Evolutionary conservation across 2,888 invertebrate species (phyloP), one percentile per base, ranked within the genome.

Genomic region (Meganola albula): DNA sequence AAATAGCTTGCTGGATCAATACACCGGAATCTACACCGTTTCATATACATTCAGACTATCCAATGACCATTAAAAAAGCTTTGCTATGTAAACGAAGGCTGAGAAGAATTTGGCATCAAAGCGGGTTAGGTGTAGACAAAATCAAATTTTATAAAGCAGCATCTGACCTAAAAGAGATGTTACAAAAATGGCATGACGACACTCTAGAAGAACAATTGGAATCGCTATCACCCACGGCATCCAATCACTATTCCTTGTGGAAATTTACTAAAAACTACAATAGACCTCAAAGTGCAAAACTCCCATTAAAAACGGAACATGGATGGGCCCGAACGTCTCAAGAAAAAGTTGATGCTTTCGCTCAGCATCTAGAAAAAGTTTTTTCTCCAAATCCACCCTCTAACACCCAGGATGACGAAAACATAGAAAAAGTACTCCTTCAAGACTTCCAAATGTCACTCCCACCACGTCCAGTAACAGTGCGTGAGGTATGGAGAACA

Each of bases 201-300:
- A n/a, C 8, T 3, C 20, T 20, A 3, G 20, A 20, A 20, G 7
- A 7, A 2, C 7, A 20, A n/a, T 5, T 20, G 20, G 20, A 20
- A n/a, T 20, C 20, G 7, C 20, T 20, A 3, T n/a, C 20, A 22
- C 4, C 22, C 24, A 11, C 32, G 29, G 29, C 37, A 29, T 21
- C 12, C 21, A 32, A 5, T 2, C 10, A 20, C 20, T 20, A 20
- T 7, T 20, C 20, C 3, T n/a, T 20, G n/a, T 20, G 20, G 20
- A 20, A 20, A 2, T 20, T 20, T n/a, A 7, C 20, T 8, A 12
- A 12, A 22, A 12, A 1, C 13, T 18, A 12, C 25, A 20, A 20
- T 20, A 20, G 20, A 20, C 20, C 20, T 5, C 20, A 20, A 7
- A 29, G n/a, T 5, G n/a, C 8, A n/a, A 20, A 20, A 20, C 20